phyloP scores from a whole-genome alignment of 2,797 vertebrate genomes.

The Carduelis carduelis region DNA sequence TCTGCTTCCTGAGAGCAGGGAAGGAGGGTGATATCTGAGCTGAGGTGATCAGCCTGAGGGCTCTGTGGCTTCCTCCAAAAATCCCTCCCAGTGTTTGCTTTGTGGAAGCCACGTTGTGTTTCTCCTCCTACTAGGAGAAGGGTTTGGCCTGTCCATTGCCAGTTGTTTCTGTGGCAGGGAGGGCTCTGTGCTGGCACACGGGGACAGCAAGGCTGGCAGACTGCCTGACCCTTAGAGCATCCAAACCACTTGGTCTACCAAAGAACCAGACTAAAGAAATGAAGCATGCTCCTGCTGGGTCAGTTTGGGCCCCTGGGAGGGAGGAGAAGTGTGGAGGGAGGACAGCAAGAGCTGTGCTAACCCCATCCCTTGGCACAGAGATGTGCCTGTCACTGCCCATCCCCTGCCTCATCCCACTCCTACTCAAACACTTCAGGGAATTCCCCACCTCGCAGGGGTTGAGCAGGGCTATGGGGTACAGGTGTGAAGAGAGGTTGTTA shows the following conservation, averaged over 20 bases:
- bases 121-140: neutral
- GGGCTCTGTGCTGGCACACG: neutral
- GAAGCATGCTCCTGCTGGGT: neutral
- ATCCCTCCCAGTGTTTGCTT: neutral
- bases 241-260: neutral
- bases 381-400: neutral
- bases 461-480: neutral
- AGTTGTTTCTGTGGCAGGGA: neutral
- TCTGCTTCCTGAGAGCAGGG: neutral
- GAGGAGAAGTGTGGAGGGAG: neutral
- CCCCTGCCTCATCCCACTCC: neutral
- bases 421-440: neutral
- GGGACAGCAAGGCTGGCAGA: neutral
- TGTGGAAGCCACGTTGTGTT: rapidly evolving
- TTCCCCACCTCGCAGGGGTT: neutral
- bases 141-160: neutral
- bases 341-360: neutral
- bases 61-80: neutral
- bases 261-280: neutral
- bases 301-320: neutral
- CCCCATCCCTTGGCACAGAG: rapidly evolving
- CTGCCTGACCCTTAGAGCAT: neutral
- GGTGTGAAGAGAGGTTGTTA: neutral
- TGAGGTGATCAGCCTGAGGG: neutral
- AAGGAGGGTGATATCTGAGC: neutral